These are phyloP conservation scores for Notarius lentiginosus DNA, from an alignment of 2,113 vertebrate species.

Conservation along the genomic window DNA sequence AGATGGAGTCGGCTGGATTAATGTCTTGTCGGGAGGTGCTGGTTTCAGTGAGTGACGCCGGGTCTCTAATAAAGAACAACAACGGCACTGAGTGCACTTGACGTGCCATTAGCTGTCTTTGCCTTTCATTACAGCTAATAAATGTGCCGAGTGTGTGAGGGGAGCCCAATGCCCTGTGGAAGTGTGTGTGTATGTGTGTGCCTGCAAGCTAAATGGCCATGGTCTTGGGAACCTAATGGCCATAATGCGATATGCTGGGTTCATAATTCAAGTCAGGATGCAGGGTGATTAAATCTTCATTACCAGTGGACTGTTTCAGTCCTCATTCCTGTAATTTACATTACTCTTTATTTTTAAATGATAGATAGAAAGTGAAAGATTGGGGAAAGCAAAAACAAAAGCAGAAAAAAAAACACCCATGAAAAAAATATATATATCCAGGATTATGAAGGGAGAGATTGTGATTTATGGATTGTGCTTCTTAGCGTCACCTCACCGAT, in stretches of 20 bases:
- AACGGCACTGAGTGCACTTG: conserved; percentile 55
- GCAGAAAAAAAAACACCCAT: neutral
- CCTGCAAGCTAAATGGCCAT: conserved; percentile 50
- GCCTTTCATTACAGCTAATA: conserved; percentile 61
- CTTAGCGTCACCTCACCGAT: neutral
- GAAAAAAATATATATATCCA: neutral
- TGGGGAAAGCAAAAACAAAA: conserved; percentile 29
- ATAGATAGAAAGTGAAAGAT: conserved; percentile 23
- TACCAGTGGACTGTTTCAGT: conserved; percentile 42
- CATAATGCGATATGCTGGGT: conserved; percentile 55
- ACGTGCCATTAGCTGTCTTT: conserved; percentile 59
- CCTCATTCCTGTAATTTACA: conserved; percentile 41
- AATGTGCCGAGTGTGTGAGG: conserved; percentile 47
- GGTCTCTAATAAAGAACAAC: conserved; percentile 61
- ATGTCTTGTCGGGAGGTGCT: conserved; percentile 46
- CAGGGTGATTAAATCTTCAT: conserved; percentile 64
- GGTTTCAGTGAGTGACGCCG: conserved; percentile 16
- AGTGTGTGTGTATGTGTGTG: conserved; percentile 20
- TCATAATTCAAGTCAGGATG: conserved; percentile 60
- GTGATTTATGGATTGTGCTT: conserved; percentile 1
- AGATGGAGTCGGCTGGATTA: conserved; percentile 39
- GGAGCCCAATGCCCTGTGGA: conserved; percentile 4
- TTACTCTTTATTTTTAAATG: conserved; percentile 46
- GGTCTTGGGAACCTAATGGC: conserved; percentile 55
- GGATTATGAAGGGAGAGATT: neutral